Evolutionary conservation across 2,888 invertebrate species (phyloP).

Genomic region (Thymelicus lineola): DNA sequence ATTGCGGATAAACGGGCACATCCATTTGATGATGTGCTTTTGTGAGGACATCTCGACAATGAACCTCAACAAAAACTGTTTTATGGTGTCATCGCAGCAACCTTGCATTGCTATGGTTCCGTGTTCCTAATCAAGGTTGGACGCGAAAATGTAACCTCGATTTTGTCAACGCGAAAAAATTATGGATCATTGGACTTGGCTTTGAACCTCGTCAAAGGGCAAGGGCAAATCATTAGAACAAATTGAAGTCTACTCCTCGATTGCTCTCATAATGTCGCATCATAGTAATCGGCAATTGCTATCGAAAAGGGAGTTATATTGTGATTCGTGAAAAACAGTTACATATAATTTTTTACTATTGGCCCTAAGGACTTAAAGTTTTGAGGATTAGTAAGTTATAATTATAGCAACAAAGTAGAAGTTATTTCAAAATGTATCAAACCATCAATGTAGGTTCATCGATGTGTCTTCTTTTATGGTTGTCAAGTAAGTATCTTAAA

Average conservation of each 20-base stretch:
- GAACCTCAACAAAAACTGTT: constrained; percentile 54
- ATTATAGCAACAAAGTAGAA: too few species aligned
- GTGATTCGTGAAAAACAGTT: too few species aligned
- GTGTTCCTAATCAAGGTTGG: constrained; percentile 63
- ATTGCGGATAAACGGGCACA: constrained; percentile 38
- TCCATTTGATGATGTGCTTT: constrained; percentile 43
- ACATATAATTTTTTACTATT: too few species aligned
- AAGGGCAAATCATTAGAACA: constrained; percentile 7
- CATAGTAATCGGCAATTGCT: too few species aligned
- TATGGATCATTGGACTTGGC: constrained; percentile 11
- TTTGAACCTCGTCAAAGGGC: constrained; percentile 11
- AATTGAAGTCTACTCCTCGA: neutral
- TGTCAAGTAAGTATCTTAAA: too few species aligned
- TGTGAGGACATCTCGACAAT: constrained; percentile 46
- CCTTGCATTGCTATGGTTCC: constrained; percentile 65
- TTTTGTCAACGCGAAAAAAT: constrained; percentile 14
- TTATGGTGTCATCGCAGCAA: constrained; percentile 61
- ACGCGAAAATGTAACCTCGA: constrained; percentile 16
- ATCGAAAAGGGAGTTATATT: too few species aligned
- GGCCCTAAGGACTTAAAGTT: too few species aligned
- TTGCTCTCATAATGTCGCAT: neutral
- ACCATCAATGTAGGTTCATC: too few species aligned
- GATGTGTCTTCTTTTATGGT: too few species aligned
- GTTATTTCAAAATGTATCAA: too few species aligned
- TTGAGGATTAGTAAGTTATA: too few species aligned